phyloP scores from a whole-genome alignment of 2,113 vertebrate species.

The Chionodraco myersi region DNA sequence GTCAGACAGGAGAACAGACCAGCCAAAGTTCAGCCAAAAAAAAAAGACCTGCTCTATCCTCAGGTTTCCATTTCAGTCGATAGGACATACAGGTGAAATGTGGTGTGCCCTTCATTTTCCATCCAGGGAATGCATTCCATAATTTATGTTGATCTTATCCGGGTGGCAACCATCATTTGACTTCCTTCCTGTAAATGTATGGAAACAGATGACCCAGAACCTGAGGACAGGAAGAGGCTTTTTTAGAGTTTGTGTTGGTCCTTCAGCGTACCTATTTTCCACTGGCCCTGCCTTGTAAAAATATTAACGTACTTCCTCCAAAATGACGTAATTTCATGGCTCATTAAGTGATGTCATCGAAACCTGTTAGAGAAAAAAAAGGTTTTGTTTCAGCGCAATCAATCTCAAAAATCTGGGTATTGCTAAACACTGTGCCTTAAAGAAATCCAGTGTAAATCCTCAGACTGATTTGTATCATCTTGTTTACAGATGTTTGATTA shows the following conservation, averaged over 20 bases:
- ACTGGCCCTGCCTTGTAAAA: slow-evolving; percentile 58
- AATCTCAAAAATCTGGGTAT: slow-evolving; percentile 3
- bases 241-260: slow-evolving; percentile 47
- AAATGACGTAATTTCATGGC: slow-evolving; percentile 76
- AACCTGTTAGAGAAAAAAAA: slow-evolving; percentile 50
- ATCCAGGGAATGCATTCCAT: slow-evolving; percentile 35
- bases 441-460: slow-evolving; percentile 16
- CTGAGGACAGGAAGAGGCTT: slow-evolving; percentile 42
- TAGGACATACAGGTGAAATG: slow-evolving; percentile 44
- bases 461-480: slow-evolving; percentile 41
- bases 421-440: background rate
- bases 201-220: slow-evolving; percentile 38
- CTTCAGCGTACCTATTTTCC: slow-evolving; percentile 51
- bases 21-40: slow-evolving; percentile 53
- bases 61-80: slow-evolving; percentile 26
- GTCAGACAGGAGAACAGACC: slow-evolving; percentile 58
- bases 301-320: slow-evolving; percentile 66
- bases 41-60: background rate
- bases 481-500: slow-evolving; percentile 49
- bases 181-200: slow-evolving; percentile 40
- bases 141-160: slow-evolving; percentile 29
- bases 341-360: slow-evolving; percentile 75
- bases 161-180: slow-evolving; percentile 23
- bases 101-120: slow-evolving; percentile 26
- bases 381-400: slow-evolving; percentile 48